Conservation (phyloP, 2,888 invertebrate species). For the Cantharis lateralis region DNA sequence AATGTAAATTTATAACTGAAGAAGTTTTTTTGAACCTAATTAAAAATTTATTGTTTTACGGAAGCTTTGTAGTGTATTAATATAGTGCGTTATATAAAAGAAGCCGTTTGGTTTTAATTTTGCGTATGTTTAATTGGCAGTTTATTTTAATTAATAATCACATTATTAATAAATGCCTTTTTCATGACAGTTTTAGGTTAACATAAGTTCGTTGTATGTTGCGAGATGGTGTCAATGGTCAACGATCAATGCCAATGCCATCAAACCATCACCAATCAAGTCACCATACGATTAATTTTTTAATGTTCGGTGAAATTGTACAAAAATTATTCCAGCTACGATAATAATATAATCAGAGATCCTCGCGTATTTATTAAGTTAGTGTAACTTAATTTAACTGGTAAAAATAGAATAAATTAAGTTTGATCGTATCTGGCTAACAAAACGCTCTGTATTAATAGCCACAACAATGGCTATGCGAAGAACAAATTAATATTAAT, state of each 20-base stretch:
- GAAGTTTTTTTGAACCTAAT: background rate
- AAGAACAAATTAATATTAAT: background rate
- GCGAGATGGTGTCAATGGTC: background rate
- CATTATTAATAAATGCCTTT: slow-evolving; percentile 2
- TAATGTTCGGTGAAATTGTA: background rate
- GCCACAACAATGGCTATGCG: background rate
- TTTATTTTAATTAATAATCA: slow-evolving; percentile 2
- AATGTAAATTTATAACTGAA: background rate
- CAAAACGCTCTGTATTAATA: background rate
- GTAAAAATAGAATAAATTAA: background rate
- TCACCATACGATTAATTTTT: background rate
- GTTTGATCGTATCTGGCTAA: background rate
- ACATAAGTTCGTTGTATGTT: background rate
- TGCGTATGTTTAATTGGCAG: background rate
- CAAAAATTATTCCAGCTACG: background rate
- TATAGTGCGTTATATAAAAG: background rate
- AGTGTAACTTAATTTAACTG: background rate
- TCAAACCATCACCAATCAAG: background rate
- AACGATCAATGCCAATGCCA: slow-evolving; percentile 4
- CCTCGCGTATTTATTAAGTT: background rate
- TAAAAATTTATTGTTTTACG: background rate
- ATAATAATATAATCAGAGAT: background rate
- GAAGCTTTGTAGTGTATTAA: background rate
- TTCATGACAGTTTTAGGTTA: slow-evolving; percentile 11
- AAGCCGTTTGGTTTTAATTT: background rate